Base-by-base conservation (phyloP, 2,888 invertebrate species). In the Serripes groenlandicus region DNA sequence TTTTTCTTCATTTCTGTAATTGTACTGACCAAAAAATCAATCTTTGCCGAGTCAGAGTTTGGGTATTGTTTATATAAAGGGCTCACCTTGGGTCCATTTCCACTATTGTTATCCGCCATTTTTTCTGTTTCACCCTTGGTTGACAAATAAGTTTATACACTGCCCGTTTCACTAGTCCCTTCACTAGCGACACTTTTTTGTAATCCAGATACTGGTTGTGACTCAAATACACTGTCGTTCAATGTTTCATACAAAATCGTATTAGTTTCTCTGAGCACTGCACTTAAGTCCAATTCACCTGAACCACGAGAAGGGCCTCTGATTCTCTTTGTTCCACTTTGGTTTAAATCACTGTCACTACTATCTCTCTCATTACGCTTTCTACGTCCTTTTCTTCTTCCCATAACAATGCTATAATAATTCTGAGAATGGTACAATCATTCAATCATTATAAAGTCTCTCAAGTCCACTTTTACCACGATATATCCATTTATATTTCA, bases 11-110 rank as follows among this genome's bases (percentile, higher is more conserved):
- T 26, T 3, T 74, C 66, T 34, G 49, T 21, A 23, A 64, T 26
- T 30, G 52, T 26, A 15, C 15, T 26, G 18, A 64, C 58, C 28
- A 74, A 15, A 62, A 37, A 35, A 28, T 74, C 64, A 60, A 64
- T 42, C 52, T 74, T 74, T 15, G 60, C 62, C 32, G 62, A 74
- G 62, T 73, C 72, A 26, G 70, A 52, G 7, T 18, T 11, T 26
- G 37, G 23, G 30, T n/a, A 15, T 7, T 68, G 35, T 28, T n/a
- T 21, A 30, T 32, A 35, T 68, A 26, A 23, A 35, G 26, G n/a
- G 5, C 37, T 30, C 28, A 30, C 30, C 5, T 30, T 30, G 18
- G 30, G 21, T 30, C 30, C 18, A n/a, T 70, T 54, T 21, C 21
- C 28, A 21, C 30, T 23, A 3, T 49, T 52, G 1, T 32, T 30